phyloP scores from a whole-genome alignment of 2,113 vertebrate genomes.

The Leuciscus idus region DNA sequence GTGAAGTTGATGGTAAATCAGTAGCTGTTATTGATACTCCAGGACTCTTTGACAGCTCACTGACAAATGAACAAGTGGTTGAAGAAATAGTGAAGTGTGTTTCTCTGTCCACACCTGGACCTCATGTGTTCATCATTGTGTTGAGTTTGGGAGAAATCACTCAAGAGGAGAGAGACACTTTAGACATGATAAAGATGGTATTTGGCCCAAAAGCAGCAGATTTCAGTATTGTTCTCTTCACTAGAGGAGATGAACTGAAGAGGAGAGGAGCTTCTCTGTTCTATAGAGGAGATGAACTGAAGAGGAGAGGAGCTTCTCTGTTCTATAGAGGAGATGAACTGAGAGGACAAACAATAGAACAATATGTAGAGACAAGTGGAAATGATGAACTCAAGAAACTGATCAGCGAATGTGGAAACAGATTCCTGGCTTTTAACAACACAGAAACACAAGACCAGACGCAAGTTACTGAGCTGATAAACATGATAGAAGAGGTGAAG shows the following conservation, averaged over 20 bases:
- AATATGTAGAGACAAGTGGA: not conserved
- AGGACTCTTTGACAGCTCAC: no score
- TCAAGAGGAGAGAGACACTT: not conserved
- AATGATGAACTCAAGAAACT: slow-evolving; percentile 14
- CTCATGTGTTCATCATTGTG: slow-evolving; percentile 48
- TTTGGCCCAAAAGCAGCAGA: slow-evolving; percentile 33
- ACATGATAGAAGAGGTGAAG: no score
- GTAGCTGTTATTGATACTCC: no score
- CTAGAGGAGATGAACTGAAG: not conserved
- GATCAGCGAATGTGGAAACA: not conserved
- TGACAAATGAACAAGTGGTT: not conserved
- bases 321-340: no score
- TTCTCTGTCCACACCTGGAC: slow-evolving; percentile 40
- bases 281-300: no score
- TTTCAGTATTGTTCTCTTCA: slow-evolving; percentile 28
- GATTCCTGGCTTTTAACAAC: no score
- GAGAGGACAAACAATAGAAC: not conserved
- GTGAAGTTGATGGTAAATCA: no score
- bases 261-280: no score
- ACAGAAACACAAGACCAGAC: no score
- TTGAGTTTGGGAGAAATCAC: slow-evolving; percentile 30
- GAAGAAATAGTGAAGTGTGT: slow-evolving; percentile 35
- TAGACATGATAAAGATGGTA: slow-evolving; percentile 19
- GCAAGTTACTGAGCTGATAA: no score
- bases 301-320: no score